phyloP scores from a whole-genome alignment of 2,113 vertebrate species.

The Cololabis saira region DNA sequence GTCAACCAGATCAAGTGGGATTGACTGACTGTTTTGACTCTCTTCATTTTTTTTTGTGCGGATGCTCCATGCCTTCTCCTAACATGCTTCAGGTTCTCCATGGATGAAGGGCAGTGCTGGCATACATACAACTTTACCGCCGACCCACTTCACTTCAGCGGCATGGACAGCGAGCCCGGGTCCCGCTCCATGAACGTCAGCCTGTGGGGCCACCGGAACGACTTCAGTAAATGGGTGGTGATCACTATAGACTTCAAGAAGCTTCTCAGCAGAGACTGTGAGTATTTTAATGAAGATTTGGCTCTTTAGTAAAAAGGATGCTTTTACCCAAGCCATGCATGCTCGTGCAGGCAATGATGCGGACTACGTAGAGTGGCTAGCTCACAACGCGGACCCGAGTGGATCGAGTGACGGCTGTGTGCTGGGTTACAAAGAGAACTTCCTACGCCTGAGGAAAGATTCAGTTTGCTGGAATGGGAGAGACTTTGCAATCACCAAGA shows the following conservation, averaged over 20 bases:
- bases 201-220: conserved; percentile 90
- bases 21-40: neutral
- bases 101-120: conserved; percentile 96
- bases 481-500: conserved; percentile 83
- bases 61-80: neutral
- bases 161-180: conserved; percentile 91
- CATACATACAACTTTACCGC: conserved; percentile 83
- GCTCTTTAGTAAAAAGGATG: neutral
- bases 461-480: conserved; percentile 91
- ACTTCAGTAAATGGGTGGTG: conserved; percentile 87
- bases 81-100: conserved; percentile 86
- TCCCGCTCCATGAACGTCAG: conserved; percentile 93
- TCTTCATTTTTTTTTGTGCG: neutral
- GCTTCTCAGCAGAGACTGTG: conserved; percentile 88
- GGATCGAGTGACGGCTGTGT: conserved; percentile 89
- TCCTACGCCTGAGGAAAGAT: conserved; percentile 87
- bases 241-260: conserved; percentile 92
- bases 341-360: conserved; percentile 80
- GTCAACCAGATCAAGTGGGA: conserved; percentile 89
- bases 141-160: conserved; percentile 89
- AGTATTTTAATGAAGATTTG: conserved; percentile 48
- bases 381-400: conserved; percentile 87
- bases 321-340: neutral
- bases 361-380: conserved; percentile 92
- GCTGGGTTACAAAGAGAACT: conserved; percentile 91